Evolutionary conservation across 2,797 vertebrate genomes (phyloP).

Genomic region (Peromyscus eremicus): DNA sequence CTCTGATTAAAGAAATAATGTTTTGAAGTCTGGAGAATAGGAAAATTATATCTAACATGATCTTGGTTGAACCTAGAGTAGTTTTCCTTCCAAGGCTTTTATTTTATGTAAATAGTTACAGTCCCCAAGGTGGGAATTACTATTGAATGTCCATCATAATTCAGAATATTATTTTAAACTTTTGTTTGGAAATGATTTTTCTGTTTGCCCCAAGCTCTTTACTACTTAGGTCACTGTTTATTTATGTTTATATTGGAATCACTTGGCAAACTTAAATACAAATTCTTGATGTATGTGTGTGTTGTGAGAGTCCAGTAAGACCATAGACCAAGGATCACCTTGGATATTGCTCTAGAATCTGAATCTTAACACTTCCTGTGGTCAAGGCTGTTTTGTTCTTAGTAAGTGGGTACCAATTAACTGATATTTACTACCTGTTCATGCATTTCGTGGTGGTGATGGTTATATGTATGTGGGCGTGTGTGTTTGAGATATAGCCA

Average conservation of each 20-base stretch:
- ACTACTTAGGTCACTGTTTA: background rate
- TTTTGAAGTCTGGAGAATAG: background rate
- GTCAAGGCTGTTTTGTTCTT: slow-evolving; percentile 1
- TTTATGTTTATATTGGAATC: background rate
- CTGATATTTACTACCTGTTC: background rate
- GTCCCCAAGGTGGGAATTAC: background rate
- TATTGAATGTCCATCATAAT: background rate
- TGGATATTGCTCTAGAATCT: background rate
- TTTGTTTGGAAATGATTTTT: slow-evolving; percentile 7
- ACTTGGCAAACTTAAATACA: slow-evolving; percentile 10
- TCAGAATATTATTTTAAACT: slow-evolving; percentile 9
- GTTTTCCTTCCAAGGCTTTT: background rate
- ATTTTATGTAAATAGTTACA: background rate
- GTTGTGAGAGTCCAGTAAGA: background rate
- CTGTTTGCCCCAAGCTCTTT: slow-evolving; percentile 5
- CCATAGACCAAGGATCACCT: background rate
- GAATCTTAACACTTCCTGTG: slow-evolving; percentile 5
- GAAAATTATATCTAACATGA: background rate
- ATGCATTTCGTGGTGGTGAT: background rate
- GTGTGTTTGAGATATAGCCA: background rate
- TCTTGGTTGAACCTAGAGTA: background rate
- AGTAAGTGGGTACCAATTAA: background rate
- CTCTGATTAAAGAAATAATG: background rate
- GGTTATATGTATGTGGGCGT: background rate
- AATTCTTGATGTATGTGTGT: background rate